phyloP scores from a whole-genome alignment of 2,797 vertebrate species.

The Spea hammondii region DNA sequence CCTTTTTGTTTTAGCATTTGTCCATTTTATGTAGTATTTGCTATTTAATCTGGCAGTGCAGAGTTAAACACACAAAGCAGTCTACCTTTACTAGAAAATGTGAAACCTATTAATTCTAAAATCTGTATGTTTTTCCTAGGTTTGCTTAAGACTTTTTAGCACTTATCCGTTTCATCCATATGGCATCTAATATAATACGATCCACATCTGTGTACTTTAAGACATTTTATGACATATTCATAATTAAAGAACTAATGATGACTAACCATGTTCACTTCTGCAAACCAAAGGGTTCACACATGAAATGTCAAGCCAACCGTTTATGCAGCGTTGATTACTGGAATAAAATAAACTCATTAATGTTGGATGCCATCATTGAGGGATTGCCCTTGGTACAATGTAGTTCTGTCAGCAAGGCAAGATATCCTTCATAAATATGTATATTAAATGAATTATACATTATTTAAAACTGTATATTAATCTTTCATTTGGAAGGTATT shows the following conservation, averaged over 20 bases:
- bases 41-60: conserved; percentile 8
- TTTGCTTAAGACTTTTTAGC: conserved; percentile 26
- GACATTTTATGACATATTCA: background rate
- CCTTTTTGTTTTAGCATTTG: conserved; percentile 39
- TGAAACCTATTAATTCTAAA: conserved; percentile 10
- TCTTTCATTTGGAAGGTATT: too few relatives aligned
- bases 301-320: background rate
- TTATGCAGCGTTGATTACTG: background rate
- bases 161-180: conserved; percentile 12
- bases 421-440: conserved; percentile 9
- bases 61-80: conserved; percentile 21
- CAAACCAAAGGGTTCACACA: conserved; percentile 4
- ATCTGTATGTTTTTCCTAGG: background rate
- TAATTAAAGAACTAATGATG: conserved; percentile 19
- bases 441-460: conserved; percentile 6
- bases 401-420: conserved; percentile 5
- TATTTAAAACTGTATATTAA: background rate
- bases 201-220: conserved; percentile 3
- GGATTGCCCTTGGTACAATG: background rate
- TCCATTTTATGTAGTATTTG: conserved; percentile 36
- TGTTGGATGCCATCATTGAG: background rate
- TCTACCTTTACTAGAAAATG: background rate
- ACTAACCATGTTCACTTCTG: background rate
- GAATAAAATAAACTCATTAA: conserved; percentile 12
- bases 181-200: conserved; percentile 2